Percentiles rank a stretch among this genome's conserved stretches.
Conservation (phyloP, 1,140 invertebrate species). For the Formica selysi region DNA sequence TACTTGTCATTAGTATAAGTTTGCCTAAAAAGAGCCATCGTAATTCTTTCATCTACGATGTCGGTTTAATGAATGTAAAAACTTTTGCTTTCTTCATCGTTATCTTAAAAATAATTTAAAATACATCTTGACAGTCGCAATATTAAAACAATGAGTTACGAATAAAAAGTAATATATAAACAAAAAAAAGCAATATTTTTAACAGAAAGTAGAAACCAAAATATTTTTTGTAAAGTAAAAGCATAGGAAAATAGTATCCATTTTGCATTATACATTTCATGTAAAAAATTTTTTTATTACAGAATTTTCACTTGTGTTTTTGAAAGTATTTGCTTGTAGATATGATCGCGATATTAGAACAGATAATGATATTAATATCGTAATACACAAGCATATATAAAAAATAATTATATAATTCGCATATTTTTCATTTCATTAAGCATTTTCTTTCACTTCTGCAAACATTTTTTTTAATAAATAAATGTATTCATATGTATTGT, state of each 20-base stretch:
- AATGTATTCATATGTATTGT: not conserved
- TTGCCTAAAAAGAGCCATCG: not conserved
- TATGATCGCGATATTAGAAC: not conserved
- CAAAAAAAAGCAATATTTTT: not conserved
- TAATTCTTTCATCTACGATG: constrained; percentile 16
- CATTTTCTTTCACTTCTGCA: not conserved
- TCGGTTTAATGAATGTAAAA: constrained; percentile 27
- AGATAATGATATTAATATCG: not conserved
- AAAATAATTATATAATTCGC: not conserved
- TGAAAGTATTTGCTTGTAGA: not conserved
- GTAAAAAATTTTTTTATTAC: too few relatives aligned
- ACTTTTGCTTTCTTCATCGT: not conserved
- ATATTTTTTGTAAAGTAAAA: not conserved
- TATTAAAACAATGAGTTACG: not conserved
- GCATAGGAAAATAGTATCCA: not conserved
- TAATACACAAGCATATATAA: not conserved
- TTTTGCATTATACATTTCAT: too few relatives aligned
- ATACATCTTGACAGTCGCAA: not conserved
- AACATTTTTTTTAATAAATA: not conserved
- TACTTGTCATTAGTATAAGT: not conserved
- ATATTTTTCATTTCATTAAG: not conserved
- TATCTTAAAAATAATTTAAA: constrained; percentile 18
- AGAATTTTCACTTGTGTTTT: not conserved
- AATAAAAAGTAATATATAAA: not conserved
- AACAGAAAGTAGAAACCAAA: not conserved